phyloP scores from a whole-genome alignment of 2,797 vertebrate species.

The Bradypodion pumilum region DNA sequence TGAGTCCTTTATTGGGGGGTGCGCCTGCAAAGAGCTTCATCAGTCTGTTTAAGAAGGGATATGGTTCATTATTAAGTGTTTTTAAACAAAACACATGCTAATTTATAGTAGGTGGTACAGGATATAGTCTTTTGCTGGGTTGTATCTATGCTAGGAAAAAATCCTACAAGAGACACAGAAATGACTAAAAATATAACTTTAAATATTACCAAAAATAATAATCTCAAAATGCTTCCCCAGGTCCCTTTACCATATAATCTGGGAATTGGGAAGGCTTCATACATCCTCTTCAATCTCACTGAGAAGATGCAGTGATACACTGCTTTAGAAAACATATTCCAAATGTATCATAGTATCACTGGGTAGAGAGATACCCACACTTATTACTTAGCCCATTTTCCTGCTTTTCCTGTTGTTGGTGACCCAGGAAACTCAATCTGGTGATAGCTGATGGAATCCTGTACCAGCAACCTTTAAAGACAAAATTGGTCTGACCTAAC shows the following conservation, averaged over 20 bases:
- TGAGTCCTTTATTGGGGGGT: no score
- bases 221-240: background rate
- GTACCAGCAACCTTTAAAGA: no score
- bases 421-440: no score
- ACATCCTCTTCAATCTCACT: background rate
- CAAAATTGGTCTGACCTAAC: no score
- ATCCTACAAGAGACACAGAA: background rate
- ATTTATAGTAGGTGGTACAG: background rate
- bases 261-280: background rate
- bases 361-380: no score
- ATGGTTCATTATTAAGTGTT: no score
- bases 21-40: no score
- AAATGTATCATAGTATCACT: no score
- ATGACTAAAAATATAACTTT: background rate
- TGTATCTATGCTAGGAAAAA: background rate
- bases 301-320: background rate
- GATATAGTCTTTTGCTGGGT: background rate
- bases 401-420: no score
- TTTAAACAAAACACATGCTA: background rate
- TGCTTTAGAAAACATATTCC: background rate
- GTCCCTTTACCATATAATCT: background rate
- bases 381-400: no score
- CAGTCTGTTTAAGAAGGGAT: background rate
- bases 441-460: no score
- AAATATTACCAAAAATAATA: background rate